Base-by-base conservation (phyloP, 2,797 vertebrate species). In the Falco naumanni region DNA sequence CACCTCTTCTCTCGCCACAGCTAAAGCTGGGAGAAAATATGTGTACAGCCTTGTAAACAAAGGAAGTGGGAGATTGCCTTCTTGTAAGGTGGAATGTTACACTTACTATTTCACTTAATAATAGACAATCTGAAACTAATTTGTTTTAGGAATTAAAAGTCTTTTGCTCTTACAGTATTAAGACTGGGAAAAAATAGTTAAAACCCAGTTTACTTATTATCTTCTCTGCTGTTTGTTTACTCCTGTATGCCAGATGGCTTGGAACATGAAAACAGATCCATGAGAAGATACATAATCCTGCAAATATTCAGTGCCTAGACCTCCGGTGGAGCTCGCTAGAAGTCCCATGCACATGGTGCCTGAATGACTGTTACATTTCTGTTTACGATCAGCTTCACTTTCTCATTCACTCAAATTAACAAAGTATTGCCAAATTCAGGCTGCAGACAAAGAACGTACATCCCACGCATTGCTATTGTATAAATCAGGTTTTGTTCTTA, bases 191-290 rank as follows among this genome's bases (percentile, higher is more conserved):
- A 75, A 84, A 94, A 57, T 18, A 91, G 92, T 93, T 95, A 86
- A 94, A 78, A 68, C 14, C 0, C 31, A 93, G 65, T 91, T 95
- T 95, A 91, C 85, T 96, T 91, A 70, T 37, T 91, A 89, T 91
- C 25, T 92, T 91, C 93, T 95, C 72, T 88, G 78, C 84, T 96
- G 87, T 97, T 97, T 96, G 82, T 96, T 97, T 97, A 94, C 69
- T 89, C 69, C 93, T 96, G 63, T 75, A 63, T 90, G 94, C 93
- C 95, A 97, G 95, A 96, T 94, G 90, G 93, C 90, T 93, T 93
- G 65, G 93, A 96, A 91, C 1, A 1, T 87, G 87, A 92, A 97
- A 97, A 96, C 92, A 96, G 89, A 89, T 95, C 94, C 90, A 89
- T 0, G 4, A 94, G 84, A 94, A 91, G 93, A 97, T 87, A 93